phyloP scores from a whole-genome alignment of 2,888 invertebrate species.

The Tetramorium bicarinatum region DNA sequence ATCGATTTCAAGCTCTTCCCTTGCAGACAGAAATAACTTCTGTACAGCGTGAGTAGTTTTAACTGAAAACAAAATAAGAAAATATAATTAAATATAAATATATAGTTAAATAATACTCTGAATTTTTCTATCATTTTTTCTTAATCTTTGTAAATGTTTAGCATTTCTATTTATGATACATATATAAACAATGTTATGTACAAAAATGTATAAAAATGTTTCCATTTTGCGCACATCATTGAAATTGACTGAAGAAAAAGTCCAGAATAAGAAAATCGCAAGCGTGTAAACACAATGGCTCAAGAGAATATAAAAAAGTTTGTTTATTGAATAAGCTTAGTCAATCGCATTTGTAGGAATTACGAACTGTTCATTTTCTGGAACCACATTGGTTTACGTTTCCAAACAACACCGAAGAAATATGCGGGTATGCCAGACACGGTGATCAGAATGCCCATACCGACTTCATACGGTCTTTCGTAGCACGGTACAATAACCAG shows the following conservation, averaged over 20 bases:
- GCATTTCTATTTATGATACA: background rate
- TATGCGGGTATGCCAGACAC: conserved; percentile 95
- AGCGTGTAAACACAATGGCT: background rate
- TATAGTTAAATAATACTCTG: background rate
- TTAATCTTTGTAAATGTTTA: background rate
- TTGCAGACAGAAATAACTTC: conserved; percentile 92
- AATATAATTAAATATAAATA: conserved; percentile 18
- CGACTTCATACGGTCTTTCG: conserved; percentile 93
- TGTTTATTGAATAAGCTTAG: conserved; percentile 2
- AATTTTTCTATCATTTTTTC: background rate
- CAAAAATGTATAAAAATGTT: background rate
- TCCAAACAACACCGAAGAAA: conserved; percentile 90
- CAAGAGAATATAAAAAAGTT: background rate
- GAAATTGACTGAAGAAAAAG: background rate
- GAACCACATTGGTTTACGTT: conserved; percentile 89
- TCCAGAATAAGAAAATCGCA: background rate
- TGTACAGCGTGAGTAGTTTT: conserved; percentile 89
- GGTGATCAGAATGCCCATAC: conserved; percentile 93
- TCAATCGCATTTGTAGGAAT: background rate
- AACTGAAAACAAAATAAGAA: conserved; percentile 84
- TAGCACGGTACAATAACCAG: conserved; percentile 93
- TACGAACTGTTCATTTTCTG: conserved; percentile 88
- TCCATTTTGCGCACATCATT: background rate
- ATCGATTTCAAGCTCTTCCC: conserved; percentile 89
- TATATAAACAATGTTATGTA: background rate